A percentile compares a stretch with the other conserved stretches of the same genome.
Evolutionary conservation across 1,140 invertebrate species (phyloP).

Genomic region (Ostrea denselamellosa): DNA sequence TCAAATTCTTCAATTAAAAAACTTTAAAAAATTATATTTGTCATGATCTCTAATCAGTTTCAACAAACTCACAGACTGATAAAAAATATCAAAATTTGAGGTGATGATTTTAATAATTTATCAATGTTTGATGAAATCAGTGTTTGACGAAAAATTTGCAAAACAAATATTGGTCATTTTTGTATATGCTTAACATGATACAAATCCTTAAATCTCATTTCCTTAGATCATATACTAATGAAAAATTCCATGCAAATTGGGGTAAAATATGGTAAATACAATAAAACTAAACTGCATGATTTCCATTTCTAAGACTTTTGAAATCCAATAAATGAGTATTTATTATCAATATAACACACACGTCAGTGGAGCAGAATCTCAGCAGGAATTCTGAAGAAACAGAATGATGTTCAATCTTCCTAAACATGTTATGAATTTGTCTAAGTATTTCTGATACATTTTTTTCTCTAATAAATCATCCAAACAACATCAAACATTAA

Average conservation of each 20-base stretch:
- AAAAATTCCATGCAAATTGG: not conserved
- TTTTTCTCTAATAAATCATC: not conserved
- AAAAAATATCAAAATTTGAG: too few relatives aligned
- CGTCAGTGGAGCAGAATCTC: not conserved
- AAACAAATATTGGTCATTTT: too few relatives aligned
- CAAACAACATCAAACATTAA: not conserved
- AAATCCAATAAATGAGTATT: not conserved
- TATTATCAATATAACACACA: not conserved
- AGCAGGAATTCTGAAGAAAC: not conserved
- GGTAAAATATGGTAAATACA: not conserved
- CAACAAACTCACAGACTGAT: too few relatives aligned
- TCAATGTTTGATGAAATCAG: too few relatives aligned
- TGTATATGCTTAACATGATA: too few relatives aligned
- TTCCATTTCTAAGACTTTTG: not conserved
- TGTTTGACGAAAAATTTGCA: too few relatives aligned
- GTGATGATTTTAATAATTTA: too few relatives aligned
- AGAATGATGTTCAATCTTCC: not conserved
- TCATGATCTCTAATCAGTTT: too few relatives aligned
- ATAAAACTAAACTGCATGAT: not conserved
- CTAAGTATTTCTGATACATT: not conserved
- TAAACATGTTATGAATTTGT: constrained; percentile 21
- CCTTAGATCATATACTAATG: not conserved
- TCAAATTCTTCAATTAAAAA: too few relatives aligned
- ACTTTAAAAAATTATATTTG: too few relatives aligned
- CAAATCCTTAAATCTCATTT: not conserved